phyloP scores from a whole-genome alignment of 2,888 invertebrate genomes.

The Pheosia gnoma region DNA sequence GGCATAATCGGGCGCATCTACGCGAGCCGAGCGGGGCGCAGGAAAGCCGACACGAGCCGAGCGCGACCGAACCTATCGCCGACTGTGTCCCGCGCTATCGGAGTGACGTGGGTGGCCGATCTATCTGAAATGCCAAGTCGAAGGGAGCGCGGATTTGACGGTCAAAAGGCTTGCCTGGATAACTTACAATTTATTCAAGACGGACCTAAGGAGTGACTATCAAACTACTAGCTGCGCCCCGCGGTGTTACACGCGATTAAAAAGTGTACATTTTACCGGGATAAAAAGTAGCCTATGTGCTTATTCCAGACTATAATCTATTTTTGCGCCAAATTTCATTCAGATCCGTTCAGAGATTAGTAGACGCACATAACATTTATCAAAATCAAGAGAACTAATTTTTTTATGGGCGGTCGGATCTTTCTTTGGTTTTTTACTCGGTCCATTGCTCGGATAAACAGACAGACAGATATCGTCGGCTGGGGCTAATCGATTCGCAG shows the following conservation, averaged over 20 bases:
- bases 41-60: conserved; percentile 54
- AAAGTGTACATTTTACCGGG: no score
- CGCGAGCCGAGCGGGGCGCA: conserved; percentile 40
- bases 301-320: no score
- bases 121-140: conserved; percentile 47
- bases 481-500: conserved; percentile 65
- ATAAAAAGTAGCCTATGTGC: no score
- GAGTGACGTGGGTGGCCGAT: conserved; percentile 48
- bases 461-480: conserved; percentile 47
- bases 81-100: conserved; percentile 41
- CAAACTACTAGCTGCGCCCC: conserved; percentile 5
- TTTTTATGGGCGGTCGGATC: background rate
- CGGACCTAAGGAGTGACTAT: conserved; percentile 21
- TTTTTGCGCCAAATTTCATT: no score
- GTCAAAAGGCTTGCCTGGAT: conserved; percentile 38
- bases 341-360: no score
- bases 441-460: conserved; percentile 33
- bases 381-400: no score
- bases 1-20: conserved; percentile 57
- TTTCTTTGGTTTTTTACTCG: background rate
- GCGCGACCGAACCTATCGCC: conserved; percentile 40
- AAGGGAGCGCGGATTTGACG: conserved; percentile 49
- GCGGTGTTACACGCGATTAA: no score
- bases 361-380: no score
- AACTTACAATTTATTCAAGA: conserved; percentile 37